Evolutionary conservation across 2,113 vertebrate genomes (phyloP), one percentile per base, ranked within the genome.

Genomic region (Melanocharis versteri): DNA sequence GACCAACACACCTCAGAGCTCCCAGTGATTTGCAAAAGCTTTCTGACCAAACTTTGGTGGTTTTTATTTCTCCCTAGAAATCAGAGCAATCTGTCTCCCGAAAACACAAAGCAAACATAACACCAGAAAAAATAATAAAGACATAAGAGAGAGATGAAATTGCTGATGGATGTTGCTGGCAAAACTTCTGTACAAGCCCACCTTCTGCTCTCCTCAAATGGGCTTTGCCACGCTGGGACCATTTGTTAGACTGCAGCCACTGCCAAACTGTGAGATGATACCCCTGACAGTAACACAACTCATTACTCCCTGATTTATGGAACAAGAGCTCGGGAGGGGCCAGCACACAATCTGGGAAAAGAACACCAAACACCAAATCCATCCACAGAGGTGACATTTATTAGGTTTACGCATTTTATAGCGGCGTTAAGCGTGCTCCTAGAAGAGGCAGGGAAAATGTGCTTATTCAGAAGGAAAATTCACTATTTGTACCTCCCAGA

Each of bases 241-340:
- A 78, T 93, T 89, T 78, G 54, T 85, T 66, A 71, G 72, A 83
- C 80, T 5, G 9, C 78, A 66, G 66, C 47, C 23, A 11, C 93
- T 70, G 92, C 89, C 94, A 96, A 93, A 92, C 42, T 91, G 90
- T 88, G 93, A 94, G 81, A 87, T 57, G 78, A 88, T 83, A 92
- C 95, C 65, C 77, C 73, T 83, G 86, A 94, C 90, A 97, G 93
- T 18, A 93, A 96, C 96, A 94, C 94, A 96, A 93, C 94, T 97
- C 79, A 79, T 96, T 97, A 94, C 83, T 82, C 39, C 9, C 60
- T 95, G 96, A 97, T 91, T 97, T 96, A 94, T 50, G 76, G 66
- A 92, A 68, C 26, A 72, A 86, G 77, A 95, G 81, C 89, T 62
- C 37, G 3, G 92, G 71, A 45, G 30, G 47, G 53, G 65, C 40